Base-by-base conservation (phyloP, 2,797 vertebrate species). In the Oryzias sinensis region DNA sequence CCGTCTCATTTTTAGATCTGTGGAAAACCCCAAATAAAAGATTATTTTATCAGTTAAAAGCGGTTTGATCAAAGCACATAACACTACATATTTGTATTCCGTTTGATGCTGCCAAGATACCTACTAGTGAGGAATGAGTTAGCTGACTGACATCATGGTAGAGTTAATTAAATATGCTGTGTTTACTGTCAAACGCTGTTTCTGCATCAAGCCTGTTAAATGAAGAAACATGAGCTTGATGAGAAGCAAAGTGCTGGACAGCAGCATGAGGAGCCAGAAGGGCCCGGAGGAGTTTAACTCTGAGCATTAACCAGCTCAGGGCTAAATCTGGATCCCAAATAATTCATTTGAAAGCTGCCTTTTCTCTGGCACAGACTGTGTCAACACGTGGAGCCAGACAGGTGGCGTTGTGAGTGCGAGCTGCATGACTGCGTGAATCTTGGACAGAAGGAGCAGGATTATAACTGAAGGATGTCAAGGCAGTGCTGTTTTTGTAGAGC, bases 241-340 rank as follows among this genome's bases (percentile, higher is more conserved):
- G 52, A 53, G 47, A 52, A 49, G 49, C 40, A 48, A 41, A 15
- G 48, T 42, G 47, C 56, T 56, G 61, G 25, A 56, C 33, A 14
- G 49, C 57, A 60, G 59, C 59, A 71, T 53, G 25, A 14, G n/a
- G 50, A 70, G 62, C 70, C 66, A 83, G 61, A 76, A 80, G 74
- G 65, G 79, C 70, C 68, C 67, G 70, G 62, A 80, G 61, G 77
- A 84, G 72, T 84, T 88, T 63, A 88, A 86, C 74, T 83, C 77
- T 45, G 49, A 18, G 88, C 70, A 81, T 88, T 89, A 91, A 83
- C 72, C 62, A 85, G 90, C 88, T 90, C 89, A 90, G 70, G 72
- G 81, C 84, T 89, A 89, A 90, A 89, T 91, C 71, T 88, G 83
- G 68, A 79, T 54, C 45, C 61, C 45, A 61, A 77, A 75, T 86